Base-by-base conservation (phyloP, 37 sponge, comb jelly and placozoan genomes). In the Ianthella basta region DNA sequence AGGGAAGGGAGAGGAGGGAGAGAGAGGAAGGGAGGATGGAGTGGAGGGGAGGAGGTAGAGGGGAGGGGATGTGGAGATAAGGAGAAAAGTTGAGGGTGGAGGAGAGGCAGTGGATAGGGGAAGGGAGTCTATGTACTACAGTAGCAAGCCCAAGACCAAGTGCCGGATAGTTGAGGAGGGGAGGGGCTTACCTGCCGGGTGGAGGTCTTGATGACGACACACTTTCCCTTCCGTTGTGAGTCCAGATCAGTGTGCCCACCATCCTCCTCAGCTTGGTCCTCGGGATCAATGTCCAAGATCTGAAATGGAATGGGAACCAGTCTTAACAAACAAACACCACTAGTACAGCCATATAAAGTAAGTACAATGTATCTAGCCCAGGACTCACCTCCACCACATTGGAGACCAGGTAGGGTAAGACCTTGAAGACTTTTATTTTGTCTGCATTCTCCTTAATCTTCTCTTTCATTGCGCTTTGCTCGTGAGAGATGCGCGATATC, bases 211-310 rank as follows among this genome's bases (percentile, higher is more conserved):
- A 99, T 99, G 56, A 99, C 99, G 5, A 95, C 99, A 88, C 95
- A 95, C 67, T 99, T 99, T 25, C 99, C 99, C 81, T 99, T 99
- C n/a, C 99, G 85, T 80, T 99, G 99, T 23, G 97, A 87, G 63
- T 99, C 99, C n/a, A 99, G 72, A 86, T 99, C 99, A 68, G 97
- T 92, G 87, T 99, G 97, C 33, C 93, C 94, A 25, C 99, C 99
- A 87, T 99, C 99, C 68, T 99, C 97, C 80, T 95, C 95, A 1
- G 69, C 88, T 67, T 97, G 92, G 39, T 97, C 98, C 53, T 90
- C 86, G 27, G 98, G 98, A 57, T 95, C 95, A 56, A 97, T 92
- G 59, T 97, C 98, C 54, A 97, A 80, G 35, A 97, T 44, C 96
- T 96, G 19, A 16, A 79, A 69, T 27, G 29, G 64, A 10, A 61